Percentiles rank a stretch among this genome's conserved stretches.
Evolutionary conservation across 2,113 vertebrate species (phyloP).

Genomic region (Todiramphus saurophagus): DNA sequence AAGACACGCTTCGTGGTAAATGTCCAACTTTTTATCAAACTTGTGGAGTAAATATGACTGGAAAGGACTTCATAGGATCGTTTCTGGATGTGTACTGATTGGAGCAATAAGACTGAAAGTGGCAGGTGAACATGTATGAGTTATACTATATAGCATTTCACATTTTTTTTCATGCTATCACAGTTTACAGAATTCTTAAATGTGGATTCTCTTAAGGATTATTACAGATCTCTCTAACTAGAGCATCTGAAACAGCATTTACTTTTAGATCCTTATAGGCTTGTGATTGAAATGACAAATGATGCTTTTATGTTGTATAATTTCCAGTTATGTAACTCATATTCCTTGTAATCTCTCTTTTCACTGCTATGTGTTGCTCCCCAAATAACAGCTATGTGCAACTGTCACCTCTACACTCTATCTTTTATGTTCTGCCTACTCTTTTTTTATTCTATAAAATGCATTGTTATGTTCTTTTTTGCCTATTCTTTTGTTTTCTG

Average conservation of each 20-base stretch:
- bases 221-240: neutral
- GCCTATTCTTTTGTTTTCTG: neutral
- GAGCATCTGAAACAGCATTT: neutral
- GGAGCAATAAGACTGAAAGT: neutral
- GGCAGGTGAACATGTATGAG: neutral
- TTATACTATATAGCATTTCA: neutral
- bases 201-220: neutral
- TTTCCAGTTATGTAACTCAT: neutral
- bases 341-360: neutral
- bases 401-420: neutral
- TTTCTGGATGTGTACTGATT: too few relatives aligned
- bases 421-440: neutral
- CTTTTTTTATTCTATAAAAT: neutral
- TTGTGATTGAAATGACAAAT: slow-evolving; percentile 17
- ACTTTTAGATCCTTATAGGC: neutral
- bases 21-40: neutral
- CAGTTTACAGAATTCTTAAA: neutral
- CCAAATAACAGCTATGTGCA: neutral
- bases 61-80: neutral
- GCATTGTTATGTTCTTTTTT: neutral
- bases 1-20: neutral
- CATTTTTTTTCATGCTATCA: neutral
- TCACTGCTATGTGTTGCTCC: neutral
- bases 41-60: neutral
- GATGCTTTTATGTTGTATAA: neutral